phyloP scores from a whole-genome alignment of 2,113 vertebrate genomes.

The Formicarius rufipectus region DNA sequence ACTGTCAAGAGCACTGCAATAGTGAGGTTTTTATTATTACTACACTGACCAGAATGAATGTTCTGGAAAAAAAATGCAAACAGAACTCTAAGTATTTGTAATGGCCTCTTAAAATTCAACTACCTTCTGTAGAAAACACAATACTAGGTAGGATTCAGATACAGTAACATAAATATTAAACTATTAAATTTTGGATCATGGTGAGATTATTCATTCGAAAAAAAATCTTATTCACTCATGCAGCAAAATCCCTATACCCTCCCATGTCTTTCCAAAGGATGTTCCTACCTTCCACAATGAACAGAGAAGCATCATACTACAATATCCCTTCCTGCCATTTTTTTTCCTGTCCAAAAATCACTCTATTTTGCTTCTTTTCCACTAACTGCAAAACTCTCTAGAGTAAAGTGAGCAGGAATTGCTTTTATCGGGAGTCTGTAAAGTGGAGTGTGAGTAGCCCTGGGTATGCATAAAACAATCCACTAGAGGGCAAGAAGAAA shows the following conservation, averaged over 20 bases:
- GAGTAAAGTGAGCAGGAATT: not conserved
- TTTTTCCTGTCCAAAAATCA: not conserved
- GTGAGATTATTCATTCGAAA: not conserved
- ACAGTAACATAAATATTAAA: not conserved
- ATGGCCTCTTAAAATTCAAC: not conserved
- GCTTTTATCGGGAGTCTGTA: not conserved
- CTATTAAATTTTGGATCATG: not conserved
- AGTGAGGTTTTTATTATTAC: not conserved
- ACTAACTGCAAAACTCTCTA: not conserved
- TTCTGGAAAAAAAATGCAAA: not conserved
- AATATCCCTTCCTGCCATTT: not conserved
- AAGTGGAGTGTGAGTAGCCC: not conserved
- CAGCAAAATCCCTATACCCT: not conserved
- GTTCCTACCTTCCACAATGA: not conserved
- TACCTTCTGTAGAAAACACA: not conserved
- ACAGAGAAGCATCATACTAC: not conserved
- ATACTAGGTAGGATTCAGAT: not conserved
- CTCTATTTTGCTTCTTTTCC: not conserved
- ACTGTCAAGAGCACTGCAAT: not conserved
- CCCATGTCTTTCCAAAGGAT: not conserved
- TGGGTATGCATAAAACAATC: not conserved
- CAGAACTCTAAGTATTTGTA: not conserved
- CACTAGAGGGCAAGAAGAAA: not conserved
- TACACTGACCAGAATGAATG: not conserved
- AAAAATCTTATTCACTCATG: not conserved